These are phyloP conservation scores for Zaprionus davidi DNA, from an alignment of 1,140 invertebrate genomes.

Conservation along the genomic window DNA sequence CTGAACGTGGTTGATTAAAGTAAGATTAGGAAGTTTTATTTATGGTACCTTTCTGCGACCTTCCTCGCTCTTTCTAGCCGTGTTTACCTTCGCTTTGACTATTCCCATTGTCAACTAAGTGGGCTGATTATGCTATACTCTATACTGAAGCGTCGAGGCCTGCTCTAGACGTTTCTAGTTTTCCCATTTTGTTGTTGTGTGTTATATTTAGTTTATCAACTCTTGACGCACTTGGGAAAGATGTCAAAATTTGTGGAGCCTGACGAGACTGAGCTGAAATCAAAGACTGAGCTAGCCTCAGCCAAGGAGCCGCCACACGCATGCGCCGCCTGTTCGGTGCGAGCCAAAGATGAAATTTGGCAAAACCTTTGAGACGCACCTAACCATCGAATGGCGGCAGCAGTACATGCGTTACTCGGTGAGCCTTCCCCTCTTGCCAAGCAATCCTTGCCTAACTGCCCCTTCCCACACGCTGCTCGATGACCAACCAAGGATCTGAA, in stretches of 20 bases:
- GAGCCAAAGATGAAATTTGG: constrained; percentile 71
- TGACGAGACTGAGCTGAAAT: constrained; percentile 27
- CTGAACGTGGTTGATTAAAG: no score
- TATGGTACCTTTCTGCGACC: no score
- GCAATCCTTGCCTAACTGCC: no score
- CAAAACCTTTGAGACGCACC: constrained; percentile 70
- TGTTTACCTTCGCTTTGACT: no score
- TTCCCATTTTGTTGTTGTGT: not conserved
- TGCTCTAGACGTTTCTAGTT: not conserved
- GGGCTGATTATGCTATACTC: no score
- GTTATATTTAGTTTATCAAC: not conserved
- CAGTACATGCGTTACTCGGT: constrained; percentile 78
- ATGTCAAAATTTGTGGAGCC: constrained; percentile 60
- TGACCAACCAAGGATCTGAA: constrained; percentile 59
- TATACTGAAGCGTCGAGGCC: not conserved
- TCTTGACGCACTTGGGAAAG: constrained; percentile 46
- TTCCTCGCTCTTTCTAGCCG: no score
- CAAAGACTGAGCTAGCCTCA: constrained; percentile 23
- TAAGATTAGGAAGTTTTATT: no score
- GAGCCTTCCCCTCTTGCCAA: constrained; percentile 21
- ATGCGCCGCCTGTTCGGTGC: constrained; percentile 32
- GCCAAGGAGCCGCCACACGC: constrained; percentile 34
- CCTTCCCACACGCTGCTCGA: not conserved
- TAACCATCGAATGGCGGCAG: constrained; percentile 77
- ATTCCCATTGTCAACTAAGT: not conserved